Percentiles rank a stretch among this genome's conserved stretches.
Conservation (phyloP, 2,113 vertebrate genomes). For the Probosciger aterrimus region DNA sequence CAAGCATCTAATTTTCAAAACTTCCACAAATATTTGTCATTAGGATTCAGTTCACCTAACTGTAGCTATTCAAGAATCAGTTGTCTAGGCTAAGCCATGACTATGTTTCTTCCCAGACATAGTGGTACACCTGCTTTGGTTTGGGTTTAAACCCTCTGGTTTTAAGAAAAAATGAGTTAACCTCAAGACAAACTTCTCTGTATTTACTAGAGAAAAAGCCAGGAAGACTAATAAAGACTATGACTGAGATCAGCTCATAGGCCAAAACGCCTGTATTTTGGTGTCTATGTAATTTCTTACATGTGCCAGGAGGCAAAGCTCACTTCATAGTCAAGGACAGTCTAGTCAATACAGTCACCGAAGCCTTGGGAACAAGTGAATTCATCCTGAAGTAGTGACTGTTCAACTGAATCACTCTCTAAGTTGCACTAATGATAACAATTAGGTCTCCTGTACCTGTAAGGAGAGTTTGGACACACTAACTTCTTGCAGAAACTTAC, state of each 20-base stretch:
- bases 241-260: neutral
- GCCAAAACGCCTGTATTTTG: neutral
- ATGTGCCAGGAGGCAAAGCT: neutral
- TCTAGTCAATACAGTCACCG: neutral
- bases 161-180: neutral
- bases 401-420: neutral
- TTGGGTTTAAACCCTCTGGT: neutral
- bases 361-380: neutral
- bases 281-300: neutral
- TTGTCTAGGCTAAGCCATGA: neutral
- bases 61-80: neutral
- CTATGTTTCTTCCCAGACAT: neutral
- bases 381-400: neutral
- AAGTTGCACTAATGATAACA: neutral
- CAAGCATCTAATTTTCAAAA: neutral
- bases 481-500: neutral
- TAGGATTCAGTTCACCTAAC: neutral
- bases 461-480: neutral
- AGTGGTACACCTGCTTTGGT: rapidly evolving
- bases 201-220: neutral
- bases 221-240: neutral
- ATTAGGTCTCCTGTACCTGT: neutral
- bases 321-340: neutral
- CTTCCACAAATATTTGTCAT: neutral
- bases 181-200: neutral